These are phyloP conservation scores for Eilema depressum DNA, from an alignment of 2,888 invertebrate species.

Conservation along the genomic window DNA sequence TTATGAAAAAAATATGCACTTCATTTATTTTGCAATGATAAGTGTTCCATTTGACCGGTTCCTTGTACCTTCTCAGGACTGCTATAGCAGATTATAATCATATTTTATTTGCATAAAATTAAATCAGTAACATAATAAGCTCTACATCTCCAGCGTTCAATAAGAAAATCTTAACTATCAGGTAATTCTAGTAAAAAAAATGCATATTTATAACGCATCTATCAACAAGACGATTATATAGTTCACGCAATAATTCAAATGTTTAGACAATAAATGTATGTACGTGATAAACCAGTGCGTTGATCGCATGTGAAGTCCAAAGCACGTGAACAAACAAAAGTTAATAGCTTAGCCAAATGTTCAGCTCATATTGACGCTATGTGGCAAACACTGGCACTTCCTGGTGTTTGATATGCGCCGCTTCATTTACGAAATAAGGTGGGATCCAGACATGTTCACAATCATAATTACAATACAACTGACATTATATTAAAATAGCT, in stretches of 20 bases:
- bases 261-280: constrained; percentile 34
- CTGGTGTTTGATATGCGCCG: constrained; percentile 60
- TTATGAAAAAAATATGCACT: neutral
- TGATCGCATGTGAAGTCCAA: constrained; percentile 46
- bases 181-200: too few relatives aligned
- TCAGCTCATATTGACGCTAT: constrained; percentile 67
- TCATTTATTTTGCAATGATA: neutral
- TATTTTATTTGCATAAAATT: neutral
- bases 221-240: neutral
- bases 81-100: neutral
- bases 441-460: neutral
- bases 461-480: neutral
- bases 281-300: constrained; percentile 46
- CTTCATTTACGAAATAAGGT: constrained; percentile 37
- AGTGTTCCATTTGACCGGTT: neutral
- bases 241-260: constrained; percentile 7
- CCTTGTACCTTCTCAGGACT: neutral
- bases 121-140: neutral
- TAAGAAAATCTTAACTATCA: too few relatives aligned
- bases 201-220: too few relatives aligned
- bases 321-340: constrained; percentile 73
- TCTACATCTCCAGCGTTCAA: neutral
- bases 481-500: neutral
- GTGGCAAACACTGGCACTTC: constrained; percentile 62
- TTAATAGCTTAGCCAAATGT: constrained; percentile 68